Evolutionary conservation across 2,113 vertebrate species (phyloP), one percentile per base, ranked within the genome.

Genomic region (Plecotus auritus): DNA sequence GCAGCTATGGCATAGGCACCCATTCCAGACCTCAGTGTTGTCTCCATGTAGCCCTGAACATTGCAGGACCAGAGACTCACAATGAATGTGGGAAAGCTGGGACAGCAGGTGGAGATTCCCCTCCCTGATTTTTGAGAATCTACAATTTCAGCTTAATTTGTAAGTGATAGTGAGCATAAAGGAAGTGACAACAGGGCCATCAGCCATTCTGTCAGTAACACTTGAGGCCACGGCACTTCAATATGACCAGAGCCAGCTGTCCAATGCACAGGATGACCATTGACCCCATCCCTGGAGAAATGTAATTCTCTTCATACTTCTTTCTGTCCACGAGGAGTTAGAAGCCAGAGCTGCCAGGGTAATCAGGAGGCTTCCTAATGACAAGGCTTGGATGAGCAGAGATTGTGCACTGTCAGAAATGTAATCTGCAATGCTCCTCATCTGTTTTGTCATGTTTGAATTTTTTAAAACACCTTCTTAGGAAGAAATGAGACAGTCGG

Each of bases 161-260:
- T 97, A 98, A 97, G 95, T 96, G 88, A 97, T 93, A 93, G 96
- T 64, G 85, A 97, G 94, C 70, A 32, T 96, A 97, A 98, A 98
- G 95, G 96, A 98, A 97, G 97, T 97, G 97, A 97, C 97, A 98
- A 98, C 96, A 98, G 94, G 97, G 92, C 96, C 97, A 97, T 97
- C 97, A 95, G 98, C 97, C 92, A 96, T 97, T 97, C 96, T 95
- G 96, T 87, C 96, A 97, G 97, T 95, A 97, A 98, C 97, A 96
- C 95, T 97, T 49, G 95, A 96, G 97, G 97, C 97, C 97, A 94
- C 49, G 86, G 95, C 95, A 73, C 95, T 98, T 98, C 95, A 67
- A 96, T 97, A 96, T 97, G 98, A 98, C 97, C 97, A 96, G 93
- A 97, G 96, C 97, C 98, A 98, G 98, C 98, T 98, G 98, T 98